Evolutionary conservation across 1,140 invertebrate genomes (phyloP).

Genomic region (Aphaenogaster floridana): DNA sequence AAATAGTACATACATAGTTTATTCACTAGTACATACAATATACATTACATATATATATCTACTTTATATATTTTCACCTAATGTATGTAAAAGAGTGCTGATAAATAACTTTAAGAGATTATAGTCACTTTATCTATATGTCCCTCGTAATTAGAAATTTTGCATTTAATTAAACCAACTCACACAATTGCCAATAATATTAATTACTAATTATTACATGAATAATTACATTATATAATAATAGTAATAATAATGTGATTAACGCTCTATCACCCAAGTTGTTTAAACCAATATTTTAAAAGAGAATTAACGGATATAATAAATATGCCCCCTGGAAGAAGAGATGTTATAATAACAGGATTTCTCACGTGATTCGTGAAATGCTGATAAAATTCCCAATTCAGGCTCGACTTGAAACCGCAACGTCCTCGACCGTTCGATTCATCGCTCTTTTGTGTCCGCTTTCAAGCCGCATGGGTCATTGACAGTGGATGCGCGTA

Average conservation of each 20-base stretch:
- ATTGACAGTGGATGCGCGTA: conserved; percentile 81
- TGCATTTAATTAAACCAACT: conserved; percentile 25
- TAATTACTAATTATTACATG: conserved; percentile 20
- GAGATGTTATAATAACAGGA: not conserved
- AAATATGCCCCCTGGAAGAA: not conserved
- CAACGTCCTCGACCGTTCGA: conserved; percentile 57
- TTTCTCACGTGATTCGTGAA: conserved; percentile 7
- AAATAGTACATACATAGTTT: too few species aligned
- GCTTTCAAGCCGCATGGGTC: conserved; percentile 74
- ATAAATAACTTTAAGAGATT: conserved; percentile 5
- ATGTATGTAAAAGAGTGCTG: not conserved
- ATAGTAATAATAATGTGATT: conserved; percentile 26
- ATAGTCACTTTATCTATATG: not conserved
- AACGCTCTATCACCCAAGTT: not conserved
- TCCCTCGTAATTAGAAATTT: conserved; percentile 15
- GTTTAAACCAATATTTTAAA: not conserved
- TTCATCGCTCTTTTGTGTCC: conserved; percentile 55
- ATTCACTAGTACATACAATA: not conserved
- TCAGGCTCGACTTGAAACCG: conserved; percentile 40
- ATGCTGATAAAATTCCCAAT: conserved; percentile 47
- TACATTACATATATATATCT: too few species aligned
- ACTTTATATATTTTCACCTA: not conserved
- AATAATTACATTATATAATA: conserved; percentile 15
- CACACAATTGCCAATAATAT: not conserved
- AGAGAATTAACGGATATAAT: not conserved